Percentiles rank a stretch among this genome's conserved stretches.
Evolutionary conservation across 2,113 vertebrate species (phyloP).

Genomic region (Elephantulus edwardii): DNA sequence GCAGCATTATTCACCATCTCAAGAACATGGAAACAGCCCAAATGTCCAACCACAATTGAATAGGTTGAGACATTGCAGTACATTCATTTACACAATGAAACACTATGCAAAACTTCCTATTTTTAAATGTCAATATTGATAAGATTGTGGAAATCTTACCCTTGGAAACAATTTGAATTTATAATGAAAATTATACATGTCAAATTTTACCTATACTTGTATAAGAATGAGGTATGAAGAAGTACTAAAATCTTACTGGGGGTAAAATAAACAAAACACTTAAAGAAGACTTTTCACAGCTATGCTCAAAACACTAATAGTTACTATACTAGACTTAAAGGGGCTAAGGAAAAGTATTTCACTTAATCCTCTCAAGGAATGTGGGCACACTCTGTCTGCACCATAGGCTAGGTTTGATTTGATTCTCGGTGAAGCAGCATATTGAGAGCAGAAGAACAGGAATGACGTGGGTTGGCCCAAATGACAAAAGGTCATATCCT

Average conservation of each 20-base stretch:
- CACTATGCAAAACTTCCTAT: no score
- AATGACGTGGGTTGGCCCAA: not conserved
- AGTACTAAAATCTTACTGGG: not conserved
- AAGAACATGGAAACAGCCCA: no score
- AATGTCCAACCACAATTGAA: no score
- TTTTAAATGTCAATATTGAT: constrained; percentile 20
- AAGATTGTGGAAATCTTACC: not conserved
- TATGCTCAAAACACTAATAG: not conserved
- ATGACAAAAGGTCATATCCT: not conserved
- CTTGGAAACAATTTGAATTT: constrained; percentile 6
- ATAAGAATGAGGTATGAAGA: not conserved
- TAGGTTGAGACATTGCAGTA: no score
- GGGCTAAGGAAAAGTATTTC: not conserved
- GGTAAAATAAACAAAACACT: not conserved
- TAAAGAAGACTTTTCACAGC: not conserved
- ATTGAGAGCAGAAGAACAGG: not conserved
- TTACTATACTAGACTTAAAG: not conserved
- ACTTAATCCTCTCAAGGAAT: not conserved
- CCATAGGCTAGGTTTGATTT: not conserved
- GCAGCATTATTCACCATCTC: no score
- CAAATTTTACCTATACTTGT: constrained; percentile 10
- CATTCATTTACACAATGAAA: no score
- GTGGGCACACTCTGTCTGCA: not conserved
- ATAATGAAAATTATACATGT: not conserved
- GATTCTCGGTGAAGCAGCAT: not conserved